Base-by-base conservation (phyloP, 2,797 vertebrate species). In the Argentina silus region DNA sequence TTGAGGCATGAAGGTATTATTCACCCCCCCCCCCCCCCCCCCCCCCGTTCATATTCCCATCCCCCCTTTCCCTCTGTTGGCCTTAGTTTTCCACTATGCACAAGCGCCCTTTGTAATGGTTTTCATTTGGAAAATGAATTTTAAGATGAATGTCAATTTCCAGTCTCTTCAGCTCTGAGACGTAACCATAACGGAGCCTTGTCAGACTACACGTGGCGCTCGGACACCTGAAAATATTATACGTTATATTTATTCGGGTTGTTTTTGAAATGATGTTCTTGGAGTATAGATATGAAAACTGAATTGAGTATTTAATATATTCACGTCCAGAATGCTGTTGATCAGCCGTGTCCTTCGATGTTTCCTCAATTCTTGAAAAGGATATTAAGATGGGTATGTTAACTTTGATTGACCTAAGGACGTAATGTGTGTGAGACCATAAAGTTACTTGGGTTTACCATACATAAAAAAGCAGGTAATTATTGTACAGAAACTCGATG, bases 71-170 rank as follows among this genome's bases (percentile, higher is more conserved):
- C 27, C 81, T 63, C 81, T 63, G 44, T 89, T 87, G 88, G 92
- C 93, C 93, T 94, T 94, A 92, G 84, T 86, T 84, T 89, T 89
- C 83, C 89, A 90, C 85, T 92, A 92, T 92, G 92, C 90, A 92
- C 89, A 86, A 78, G 75, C 85, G 63, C 48, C 57, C 77, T 85
- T 84, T 86, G 57, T 74, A 73, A 78, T 45, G 45, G 57, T 69
- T 43, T 70, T 72, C 53, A 65, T 48, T 53, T 23, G 43, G 80
- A 74, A 75, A 47, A 51, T 77, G 68, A 83, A 47, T 82, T 86
- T 88, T 55, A 69, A 88, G 51, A 78, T 84, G 87, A 91, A 91
- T 90, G 86, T 90, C 74, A 66, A 65, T 79, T 72, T 79, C 83
- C 83, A 76, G 84, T 84, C 86, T 88, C 80, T 83, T 84, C 87